These are phyloP conservation scores for Caenorhabditis briggsae DNA, from an alignment of 1,140 invertebrate genomes.

Conservation along the genomic window DNA sequence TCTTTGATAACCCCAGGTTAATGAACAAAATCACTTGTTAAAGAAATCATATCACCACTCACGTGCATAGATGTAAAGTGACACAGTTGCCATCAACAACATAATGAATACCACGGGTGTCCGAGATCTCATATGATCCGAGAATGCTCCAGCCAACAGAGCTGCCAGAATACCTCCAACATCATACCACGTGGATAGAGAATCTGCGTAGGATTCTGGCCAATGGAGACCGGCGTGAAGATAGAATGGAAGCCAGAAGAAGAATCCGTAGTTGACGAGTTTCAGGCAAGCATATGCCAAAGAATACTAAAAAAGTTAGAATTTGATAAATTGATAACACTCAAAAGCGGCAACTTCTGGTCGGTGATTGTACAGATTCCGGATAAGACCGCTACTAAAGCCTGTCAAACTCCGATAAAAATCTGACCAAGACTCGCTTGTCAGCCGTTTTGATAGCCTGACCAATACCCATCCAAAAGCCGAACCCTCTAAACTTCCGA, in stretches of 20 bases:
- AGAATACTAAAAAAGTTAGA: constrained; percentile 78
- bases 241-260: constrained; percentile 81
- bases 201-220: constrained; percentile 79
- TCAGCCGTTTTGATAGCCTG: too few species aligned
- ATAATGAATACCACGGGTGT: constrained; percentile 80
- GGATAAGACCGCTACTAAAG: not conserved
- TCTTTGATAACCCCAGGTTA: not conserved
- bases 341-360: not conserved
- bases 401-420: too few species aligned
- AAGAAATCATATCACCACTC: constrained; percentile 37
- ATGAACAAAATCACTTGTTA: too few species aligned
- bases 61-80: constrained; percentile 63
- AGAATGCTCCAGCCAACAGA: constrained; percentile 73
- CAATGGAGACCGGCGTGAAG: constrained; percentile 77
- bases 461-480: too few species aligned
- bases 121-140: constrained; percentile 62
- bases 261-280: constrained; percentile 81
- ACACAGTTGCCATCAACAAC: constrained; percentile 78
- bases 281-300: constrained; percentile 80
- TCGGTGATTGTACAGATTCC: not conserved
- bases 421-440: too few species aligned
- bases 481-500: too few species aligned
- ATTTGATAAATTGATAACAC: not conserved
- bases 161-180: constrained; percentile 80
- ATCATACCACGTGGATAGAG: constrained; percentile 81